Base-by-base conservation (phyloP, 2,797 vertebrate genomes). In the Melopsittacus undulatus region DNA sequence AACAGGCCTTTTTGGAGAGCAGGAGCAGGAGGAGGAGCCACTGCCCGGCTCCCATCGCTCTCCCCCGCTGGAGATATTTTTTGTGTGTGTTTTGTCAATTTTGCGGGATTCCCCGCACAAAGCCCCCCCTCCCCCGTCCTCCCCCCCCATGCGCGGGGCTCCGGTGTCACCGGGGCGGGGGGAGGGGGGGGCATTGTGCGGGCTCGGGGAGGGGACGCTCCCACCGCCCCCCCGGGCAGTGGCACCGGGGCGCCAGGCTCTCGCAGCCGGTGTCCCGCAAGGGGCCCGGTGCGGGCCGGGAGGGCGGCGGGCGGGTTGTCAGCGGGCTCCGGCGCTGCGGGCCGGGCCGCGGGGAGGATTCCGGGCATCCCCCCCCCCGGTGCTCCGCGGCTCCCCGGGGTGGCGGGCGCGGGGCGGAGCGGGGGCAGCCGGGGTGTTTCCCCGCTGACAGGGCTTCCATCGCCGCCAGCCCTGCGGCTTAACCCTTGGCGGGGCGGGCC, bases 1-100 rank as follows among this genome's bases (percentile, higher is more conserved):
- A 93, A 83, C 77, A 83, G 88, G 94, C 91, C 93, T 95, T 89
- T 90, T 68, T 74, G 91, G 92, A 91, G 93, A 78, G 61, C 74
- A 91, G 93, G 92, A 87, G 83, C 56, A 17, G 76, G 86, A 92
- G 87, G 88, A 94, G 89, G 64, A 91, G 94, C 81, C 78, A 87
- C 91, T 82, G 62, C 83, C 75, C 89, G 82, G 73, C 87, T 82
- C 92, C 90, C 70, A 76, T 90, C 83, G 83, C 86, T 73, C 84
- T 87, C 76, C 59, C 78, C 67, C 52, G 77, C 67, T 52, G 83
- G 46, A 32, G 51, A 52, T 76, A 62, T 92, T 90, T 87, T 83
- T 43, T 90, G 32, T 77, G 67, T 90, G 56, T 30, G 52, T 95
- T 94, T 91, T 90, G 88, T 82, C 83, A 89, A 78, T 84, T 70